Evolutionary conservation across 2,797 vertebrate genomes (phyloP).

Genomic region (Danionella dracula): DNA sequence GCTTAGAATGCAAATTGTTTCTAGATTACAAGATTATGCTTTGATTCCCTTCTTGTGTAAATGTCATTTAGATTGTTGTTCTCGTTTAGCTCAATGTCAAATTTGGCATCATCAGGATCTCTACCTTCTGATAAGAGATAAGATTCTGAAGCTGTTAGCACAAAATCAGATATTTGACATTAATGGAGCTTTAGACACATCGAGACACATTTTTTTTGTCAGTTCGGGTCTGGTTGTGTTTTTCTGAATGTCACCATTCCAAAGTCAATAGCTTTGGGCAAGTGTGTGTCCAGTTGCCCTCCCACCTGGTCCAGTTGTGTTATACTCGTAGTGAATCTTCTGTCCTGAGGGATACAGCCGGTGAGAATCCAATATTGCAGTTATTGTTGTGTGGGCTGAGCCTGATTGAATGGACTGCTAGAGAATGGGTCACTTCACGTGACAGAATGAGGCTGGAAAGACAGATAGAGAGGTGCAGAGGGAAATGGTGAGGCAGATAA

Average conservation of each 20-base stretch:
- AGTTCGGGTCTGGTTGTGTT: constrained; percentile 22
- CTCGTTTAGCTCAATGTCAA: neutral
- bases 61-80: neutral
- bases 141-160: constrained; percentile 5
- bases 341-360: constrained; percentile 38
- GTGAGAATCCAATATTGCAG: constrained; percentile 47
- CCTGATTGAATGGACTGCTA: constrained; percentile 42
- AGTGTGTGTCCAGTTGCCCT: constrained; percentile 25
- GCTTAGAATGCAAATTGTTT: constrained; percentile 6
- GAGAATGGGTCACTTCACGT: constrained; percentile 30
- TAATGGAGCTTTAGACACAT: constrained; percentile 10
- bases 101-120: neutral
- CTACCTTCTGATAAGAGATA: too few species aligned
- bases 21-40: neutral
- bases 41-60: neutral
- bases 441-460: constrained; percentile 38
- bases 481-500: constrained; percentile 22
- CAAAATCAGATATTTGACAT: constrained; percentile 1
- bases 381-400: constrained; percentile 47
- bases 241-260: neutral
- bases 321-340: constrained; percentile 32
- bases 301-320: constrained; percentile 36
- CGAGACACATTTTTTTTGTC: constrained; percentile 5
- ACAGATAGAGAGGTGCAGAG: constrained; percentile 30
- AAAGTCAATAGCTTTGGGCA: constrained; percentile 35